Percentiles rank a stretch among this genome's conserved stretches.
Conservation (phyloP, 2,797 vertebrate species). For the Scyliorhinus canicula region DNA sequence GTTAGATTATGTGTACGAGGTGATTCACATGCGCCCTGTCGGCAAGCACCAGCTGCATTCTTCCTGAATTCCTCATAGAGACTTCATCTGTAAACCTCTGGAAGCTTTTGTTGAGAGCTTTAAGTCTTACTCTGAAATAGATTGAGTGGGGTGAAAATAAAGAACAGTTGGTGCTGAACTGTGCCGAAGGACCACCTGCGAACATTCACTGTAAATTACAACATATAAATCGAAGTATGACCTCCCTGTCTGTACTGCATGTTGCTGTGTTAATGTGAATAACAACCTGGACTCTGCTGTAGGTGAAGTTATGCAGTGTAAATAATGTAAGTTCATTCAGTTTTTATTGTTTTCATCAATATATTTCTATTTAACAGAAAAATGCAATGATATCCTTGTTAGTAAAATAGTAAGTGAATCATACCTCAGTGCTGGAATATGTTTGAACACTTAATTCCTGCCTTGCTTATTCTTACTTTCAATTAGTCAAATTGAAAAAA, state of each 20-base stretch:
- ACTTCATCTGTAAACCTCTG: slow-evolving; percentile 22
- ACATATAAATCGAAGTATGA: not conserved
- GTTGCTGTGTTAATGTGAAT: not conserved
- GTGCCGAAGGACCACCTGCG: not conserved
- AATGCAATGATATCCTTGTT: not conserved
- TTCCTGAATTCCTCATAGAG: slow-evolving; percentile 22
- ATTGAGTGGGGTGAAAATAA: not conserved
- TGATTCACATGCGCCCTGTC: not conserved
- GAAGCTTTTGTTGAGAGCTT: not conserved
- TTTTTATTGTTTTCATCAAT: not conserved
- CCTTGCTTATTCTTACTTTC: not conserved
- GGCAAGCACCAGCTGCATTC: not conserved
- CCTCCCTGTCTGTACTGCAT: not conserved
- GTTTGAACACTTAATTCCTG: not conserved
- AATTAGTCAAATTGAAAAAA: not conserved
- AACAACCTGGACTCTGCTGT: not conserved
- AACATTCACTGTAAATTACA: slow-evolving; percentile 16
- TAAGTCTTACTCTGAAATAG: not conserved
- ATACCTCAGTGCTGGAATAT: not conserved
- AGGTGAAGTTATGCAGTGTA: not conserved
- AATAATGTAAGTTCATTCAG: slow-evolving; percentile 6
- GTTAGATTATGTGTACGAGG: slow-evolving; percentile 15
- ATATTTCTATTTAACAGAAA: slow-evolving; percentile 27
- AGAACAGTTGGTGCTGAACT: not conserved
- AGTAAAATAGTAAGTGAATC: slow-evolving; percentile 17